A percentile compares a stretch with the other conserved stretches of the same genome.
Conservation (phyloP, 2,888 invertebrate genomes). For the Orchestes rusci region DNA sequence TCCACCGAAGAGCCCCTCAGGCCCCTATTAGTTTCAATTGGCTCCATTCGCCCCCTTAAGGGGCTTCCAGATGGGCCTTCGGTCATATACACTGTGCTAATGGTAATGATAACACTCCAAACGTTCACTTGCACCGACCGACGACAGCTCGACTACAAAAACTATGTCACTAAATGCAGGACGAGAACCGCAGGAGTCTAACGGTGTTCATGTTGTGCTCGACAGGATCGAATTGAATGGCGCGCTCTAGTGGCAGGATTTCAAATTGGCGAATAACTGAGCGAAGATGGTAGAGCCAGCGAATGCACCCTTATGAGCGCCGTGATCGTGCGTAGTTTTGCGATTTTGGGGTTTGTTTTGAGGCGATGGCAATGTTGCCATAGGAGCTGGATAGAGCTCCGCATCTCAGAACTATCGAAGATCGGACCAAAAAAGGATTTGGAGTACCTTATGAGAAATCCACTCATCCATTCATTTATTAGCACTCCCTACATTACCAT, state of each 20-base stretch:
- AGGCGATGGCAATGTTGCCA: conserved; percentile 10
- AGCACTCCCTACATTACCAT: too few species aligned
- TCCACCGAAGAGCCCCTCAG: conserved; percentile 21
- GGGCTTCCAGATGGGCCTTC: conserved; percentile 11
- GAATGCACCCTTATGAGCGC: too few species aligned
- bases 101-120: conserved; percentile 1
- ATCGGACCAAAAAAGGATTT: too few species aligned
- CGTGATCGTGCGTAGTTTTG: conserved; percentile 7
- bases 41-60: conserved; percentile 31
- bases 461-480: too few species aligned
- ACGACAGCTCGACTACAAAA: conserved; percentile 10
- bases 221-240: conserved; percentile 18
- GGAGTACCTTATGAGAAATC: too few species aligned
- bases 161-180: conserved; percentile 28
- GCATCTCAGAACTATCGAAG: too few species aligned
- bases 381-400: too few species aligned
- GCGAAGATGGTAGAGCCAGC: background rate
- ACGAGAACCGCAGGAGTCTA: conserved; percentile 31
- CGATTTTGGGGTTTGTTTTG: conserved; percentile 12
- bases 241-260: conserved; percentile 18
- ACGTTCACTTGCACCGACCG: conserved; percentile 4
- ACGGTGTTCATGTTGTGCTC: conserved; percentile 25
- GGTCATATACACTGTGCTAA: conserved; percentile 18
- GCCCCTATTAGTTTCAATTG: conserved; percentile 11
- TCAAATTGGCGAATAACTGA: conserved; percentile 2